Percentiles rank a stretch among this genome's conserved stretches.
phyloP scores from a whole-genome alignment of 64 coral and sea anemone species.

The Catalaphyllia jardinei region DNA sequence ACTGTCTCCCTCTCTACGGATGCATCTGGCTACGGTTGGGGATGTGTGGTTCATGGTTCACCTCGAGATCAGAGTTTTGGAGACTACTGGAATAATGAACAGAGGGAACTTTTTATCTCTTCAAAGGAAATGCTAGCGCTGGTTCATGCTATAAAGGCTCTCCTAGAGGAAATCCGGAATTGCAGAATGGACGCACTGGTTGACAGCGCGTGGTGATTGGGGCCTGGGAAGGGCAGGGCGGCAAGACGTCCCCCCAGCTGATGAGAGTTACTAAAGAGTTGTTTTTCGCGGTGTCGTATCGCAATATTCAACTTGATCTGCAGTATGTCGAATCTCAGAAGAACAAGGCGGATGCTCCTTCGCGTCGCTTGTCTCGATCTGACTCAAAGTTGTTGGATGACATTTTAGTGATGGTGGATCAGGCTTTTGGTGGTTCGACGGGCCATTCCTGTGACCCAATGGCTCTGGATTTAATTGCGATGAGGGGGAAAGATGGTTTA shows the following conservation, averaged over 20 bases:
- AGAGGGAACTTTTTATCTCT: conserved; percentile 6
- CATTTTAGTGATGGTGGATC: background rate
- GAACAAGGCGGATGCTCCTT: conserved; percentile 24
- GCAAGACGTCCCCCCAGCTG: conserved; percentile 15
- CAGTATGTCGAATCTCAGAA: background rate
- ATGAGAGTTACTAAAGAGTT: conserved; percentile 9
- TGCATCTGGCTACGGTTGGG: conserved; percentile 37
- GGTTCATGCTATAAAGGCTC: conserved; percentile 16
- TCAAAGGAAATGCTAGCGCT: conserved; percentile 40
- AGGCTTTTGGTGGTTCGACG: background rate
- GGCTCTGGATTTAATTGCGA: background rate
- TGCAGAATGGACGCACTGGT: conserved; percentile 6
- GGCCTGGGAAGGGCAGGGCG: background rate
- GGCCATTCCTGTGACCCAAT: conserved; percentile 16
- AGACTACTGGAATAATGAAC: conserved; percentile 3
- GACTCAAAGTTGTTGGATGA: background rate
- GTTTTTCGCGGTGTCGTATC: background rate
- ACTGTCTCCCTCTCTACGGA: conserved; percentile 18
- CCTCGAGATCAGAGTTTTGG: background rate
- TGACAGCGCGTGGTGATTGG: conserved; percentile 28
- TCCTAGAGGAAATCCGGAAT: background rate
- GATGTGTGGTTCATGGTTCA: conserved; percentile 3
- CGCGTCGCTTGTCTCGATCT: background rate
- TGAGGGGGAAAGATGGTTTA: background rate
- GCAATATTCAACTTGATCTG: conserved; percentile 28